phyloP scores from a whole-genome alignment of 2,797 vertebrate genomes.

The Schizothorax lantsangensis region DNA sequence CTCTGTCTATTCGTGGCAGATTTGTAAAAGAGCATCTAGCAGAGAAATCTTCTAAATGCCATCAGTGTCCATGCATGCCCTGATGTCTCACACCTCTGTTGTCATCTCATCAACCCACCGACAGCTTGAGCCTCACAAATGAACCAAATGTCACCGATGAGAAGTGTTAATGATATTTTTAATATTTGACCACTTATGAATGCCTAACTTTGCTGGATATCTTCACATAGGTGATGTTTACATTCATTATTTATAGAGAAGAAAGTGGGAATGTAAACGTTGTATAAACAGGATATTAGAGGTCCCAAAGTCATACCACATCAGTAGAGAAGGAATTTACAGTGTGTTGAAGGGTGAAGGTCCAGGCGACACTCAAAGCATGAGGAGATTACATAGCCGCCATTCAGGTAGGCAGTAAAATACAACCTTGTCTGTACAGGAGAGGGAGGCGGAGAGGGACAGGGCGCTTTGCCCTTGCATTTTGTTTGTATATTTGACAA shows the following conservation, averaged over 20 bases:
- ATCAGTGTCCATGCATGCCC: background rate
- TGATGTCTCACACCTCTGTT: background rate
- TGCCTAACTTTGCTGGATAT: background rate
- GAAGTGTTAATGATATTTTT: too few relatives aligned
- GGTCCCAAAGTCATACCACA: constrained; percentile 25
- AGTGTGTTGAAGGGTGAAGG: constrained; percentile 40
- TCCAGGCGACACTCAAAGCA: constrained; percentile 32
- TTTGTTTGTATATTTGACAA: constrained; percentile 26
- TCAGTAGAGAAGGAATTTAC: constrained; percentile 39
- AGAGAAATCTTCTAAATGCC: constrained; percentile 13
- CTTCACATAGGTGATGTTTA: background rate
- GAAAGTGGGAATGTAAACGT: constrained; percentile 13
- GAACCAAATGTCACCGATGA: background rate
- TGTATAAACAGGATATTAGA: constrained; percentile 2
- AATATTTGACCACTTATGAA: background rate
- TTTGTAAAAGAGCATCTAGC: constrained; percentile 9
- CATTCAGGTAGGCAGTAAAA: constrained; percentile 38
- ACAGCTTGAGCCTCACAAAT: constrained; percentile 11
- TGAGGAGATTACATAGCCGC: constrained; percentile 39
- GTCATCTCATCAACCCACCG: background rate
- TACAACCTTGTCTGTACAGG: constrained; percentile 36
- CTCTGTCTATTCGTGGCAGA: constrained; percentile 14
- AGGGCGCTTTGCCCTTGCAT: constrained; percentile 18
- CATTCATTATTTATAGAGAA: constrained; percentile 5
- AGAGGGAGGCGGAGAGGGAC: background rate